Base-by-base conservation (phyloP, 2,797 vertebrate genomes). In the Mastacembelus armatus region DNA sequence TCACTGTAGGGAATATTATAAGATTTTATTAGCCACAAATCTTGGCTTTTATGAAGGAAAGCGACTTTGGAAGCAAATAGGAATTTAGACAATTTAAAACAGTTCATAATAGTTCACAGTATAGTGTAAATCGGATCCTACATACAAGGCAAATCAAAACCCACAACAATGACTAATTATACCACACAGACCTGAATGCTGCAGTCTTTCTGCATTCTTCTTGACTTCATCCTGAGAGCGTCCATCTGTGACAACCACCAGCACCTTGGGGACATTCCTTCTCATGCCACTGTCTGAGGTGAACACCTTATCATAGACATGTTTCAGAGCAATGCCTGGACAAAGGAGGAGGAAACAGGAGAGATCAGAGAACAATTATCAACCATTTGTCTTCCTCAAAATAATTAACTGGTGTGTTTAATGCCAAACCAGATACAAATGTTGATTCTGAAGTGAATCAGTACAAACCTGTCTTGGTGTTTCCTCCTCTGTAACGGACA, bases 201-300 rank as follows among this genome's bases (percentile, higher is more conserved):
- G 97, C 77, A 99, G 95, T 78, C 94, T 86, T 0, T 94, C 85
- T 2, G 98, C 97, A 0, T 94, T 96, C 90, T 98, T 98, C 91
- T 96, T 98, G 73, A 98, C 96, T 1, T 99, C 98, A 38, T 99
- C 98, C 89, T 99, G 98, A 42, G 98, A 98, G 45, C 97, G 95
- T 64, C 98, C 98, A 3, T 99, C 98, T 1, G 98, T 99, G 77
- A 99, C 97, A 22, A 98, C 97, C 60, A 99, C 98, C 38, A 99
- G 92, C 63, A 99, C 96, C 88, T 98, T 99, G 8, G 98, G 98
- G 63, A 99, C 96, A 4, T 93, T 96, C 89, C 92, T 94, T 74
- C 98, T 96, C 98, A 99, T 99, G 66, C 98, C 98, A 0, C 91
- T 95, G 59, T 98, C 96, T 66, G 95, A 94, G 16, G 93, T 95